Base-by-base conservation (phyloP, 2,888 invertebrate species). In the Octonoba sinensis region DNA sequence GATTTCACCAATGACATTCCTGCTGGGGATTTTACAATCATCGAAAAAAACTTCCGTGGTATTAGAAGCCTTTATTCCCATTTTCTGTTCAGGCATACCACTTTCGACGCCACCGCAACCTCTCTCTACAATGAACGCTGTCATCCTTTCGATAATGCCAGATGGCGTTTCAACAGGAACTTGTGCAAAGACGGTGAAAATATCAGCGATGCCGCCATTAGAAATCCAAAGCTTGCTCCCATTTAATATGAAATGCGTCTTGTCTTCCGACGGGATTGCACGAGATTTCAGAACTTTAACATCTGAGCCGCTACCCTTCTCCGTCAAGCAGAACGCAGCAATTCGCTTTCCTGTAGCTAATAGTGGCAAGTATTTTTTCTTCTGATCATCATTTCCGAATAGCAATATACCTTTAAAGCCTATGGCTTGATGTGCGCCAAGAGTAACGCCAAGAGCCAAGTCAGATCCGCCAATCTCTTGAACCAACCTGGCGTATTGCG, bases 191-290 rank as follows among this genome's bases (percentile, higher is more conserved):
- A 99, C 98, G 0, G 99, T 99, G 93, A 98, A 95, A 73, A 99
- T 92, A 87, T 98, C 95, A 13, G 98, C 98, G 86, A 94, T 90
- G 46, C 98, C 97, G 83, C 96, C 99, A 89, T 99, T 99, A 86
- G 96, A 96, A 88, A 99, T 99, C 98, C 97, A 99, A 88, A 99
- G 96, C 91, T 99, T 99, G 85, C 95, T 95, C 57, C 99, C 99
- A 90, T 99, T 99, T 51, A 99, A 90, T 83, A 97, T 90, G 88
- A 93, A 99, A 89, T 97, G 94, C 87, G 94, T 93, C 3, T 96
- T 96, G 90, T 97, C 96, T 3, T 92, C 90, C 22, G 95, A 93
- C 86, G 94, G 92, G 12, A 93, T 94, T 12, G 98, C 98, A 86
- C 94, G 92, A 22, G 93, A 91, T 87, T 93, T 89, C 83, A 91